Evolutionary conservation across 2,888 invertebrate genomes (phyloP), one percentile per base, ranked within the genome.

Genomic region (Urechis unicinctus): DNA sequence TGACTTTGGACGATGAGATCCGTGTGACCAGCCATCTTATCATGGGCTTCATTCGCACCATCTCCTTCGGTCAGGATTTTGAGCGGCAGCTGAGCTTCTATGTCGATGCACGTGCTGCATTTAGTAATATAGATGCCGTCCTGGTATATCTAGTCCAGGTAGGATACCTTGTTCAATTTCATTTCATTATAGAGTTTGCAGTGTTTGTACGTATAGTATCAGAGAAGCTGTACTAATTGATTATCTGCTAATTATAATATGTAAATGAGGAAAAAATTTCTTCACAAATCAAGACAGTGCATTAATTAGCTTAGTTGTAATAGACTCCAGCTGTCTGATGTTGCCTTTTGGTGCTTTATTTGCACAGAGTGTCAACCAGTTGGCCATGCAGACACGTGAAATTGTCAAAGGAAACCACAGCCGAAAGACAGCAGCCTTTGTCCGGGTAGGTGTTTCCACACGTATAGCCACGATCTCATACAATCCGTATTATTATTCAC

Each of bases 11-110:
- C 60, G 96, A 95, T 77, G 95, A 96, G 77, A 86, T 64, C n/a
- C 52, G 63, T 28, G 87, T 91, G 74, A 90, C 93, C 61, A 85
- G 86, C 42, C 42, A 24, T 61, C 81, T 94, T 51, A 88, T 96
- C 59, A 88, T 86, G 62, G 85, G 84, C 64, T 87, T 91, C 60
- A 85, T 95, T 22, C 84, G 86, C 65, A 84, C 86, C 57, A 88
- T 96, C 4, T 84, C 87, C 61, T 91, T 88, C 75, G 89, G 88
- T 9, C 66, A 71, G 17, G 91, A 95, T 78, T 86, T 91, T 72
- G 95, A 96, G 72, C 88, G 89, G 67, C 92, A 93, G 75, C 81
- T 98, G 9, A 87, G 86, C 72, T 96, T 95, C 81, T 95, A 91
- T 77, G 95, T 92, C 1, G 93, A 95, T 75, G 88, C 91, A 17